These are phyloP conservation scores for Tricholaema leucomelas DNA, from an alignment of 2,113 vertebrate species.

Conservation along the genomic window DNA sequence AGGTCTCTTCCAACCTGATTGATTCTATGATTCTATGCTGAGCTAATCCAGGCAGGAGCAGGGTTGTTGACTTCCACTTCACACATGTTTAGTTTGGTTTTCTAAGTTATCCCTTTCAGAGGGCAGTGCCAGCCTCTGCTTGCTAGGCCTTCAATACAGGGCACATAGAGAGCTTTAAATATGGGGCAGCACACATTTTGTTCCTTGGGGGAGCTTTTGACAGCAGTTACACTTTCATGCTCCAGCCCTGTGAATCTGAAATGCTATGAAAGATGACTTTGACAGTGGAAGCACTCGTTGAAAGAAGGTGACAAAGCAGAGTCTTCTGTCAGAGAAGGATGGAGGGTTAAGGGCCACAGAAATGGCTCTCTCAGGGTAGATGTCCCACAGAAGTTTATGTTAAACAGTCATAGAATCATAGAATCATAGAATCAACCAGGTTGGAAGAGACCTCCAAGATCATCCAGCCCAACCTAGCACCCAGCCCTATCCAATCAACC, in stretches of 20 bases:
- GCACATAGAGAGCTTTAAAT: background rate
- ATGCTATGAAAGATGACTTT: background rate
- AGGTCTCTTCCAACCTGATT: no score
- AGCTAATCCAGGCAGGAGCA: background rate
- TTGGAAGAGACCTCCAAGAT: no score
- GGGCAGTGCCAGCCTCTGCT: accelerated
- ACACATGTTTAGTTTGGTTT: background rate
- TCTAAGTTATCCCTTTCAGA: background rate
- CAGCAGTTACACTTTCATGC: background rate
- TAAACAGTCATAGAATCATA: no score
- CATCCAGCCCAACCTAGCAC: no score
- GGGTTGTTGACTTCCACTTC: accelerated
- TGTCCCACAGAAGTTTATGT: background rate
- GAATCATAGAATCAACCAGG: no score
- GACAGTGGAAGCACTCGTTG: background rate
- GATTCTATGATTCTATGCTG: no score
- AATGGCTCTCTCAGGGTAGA: accelerated
- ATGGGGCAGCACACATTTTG: background rate
- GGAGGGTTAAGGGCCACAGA: background rate
- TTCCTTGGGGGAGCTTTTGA: background rate
- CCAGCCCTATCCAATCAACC: no score
- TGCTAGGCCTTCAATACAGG: background rate
- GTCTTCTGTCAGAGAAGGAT: background rate
- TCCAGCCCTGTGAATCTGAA: accelerated
- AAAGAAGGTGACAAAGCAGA: background rate